Evolutionary conservation across 1,140 invertebrate genomes (phyloP), one percentile per base, ranked within the genome.

Genomic region (Formica exsecta): DNA sequence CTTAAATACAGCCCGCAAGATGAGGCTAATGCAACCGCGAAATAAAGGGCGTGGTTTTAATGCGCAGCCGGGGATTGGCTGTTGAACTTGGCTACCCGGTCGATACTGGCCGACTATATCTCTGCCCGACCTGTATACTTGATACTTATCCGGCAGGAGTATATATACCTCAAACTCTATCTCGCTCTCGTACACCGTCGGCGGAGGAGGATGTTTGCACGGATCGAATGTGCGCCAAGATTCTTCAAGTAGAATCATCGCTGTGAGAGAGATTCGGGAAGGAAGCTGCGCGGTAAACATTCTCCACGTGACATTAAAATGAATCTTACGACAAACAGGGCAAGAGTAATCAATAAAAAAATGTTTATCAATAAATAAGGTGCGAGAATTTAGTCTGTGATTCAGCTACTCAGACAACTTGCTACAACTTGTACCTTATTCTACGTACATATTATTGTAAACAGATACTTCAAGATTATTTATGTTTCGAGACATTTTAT

Each of bases 41-140:
- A 95, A 95, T 95, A 94, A 95, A 95, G 95, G 95, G 95, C 95
- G 95, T 95, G 95, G 95, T 95, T 95, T 95, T 94, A 94, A 93
- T 92, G 93, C 93, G 93, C 92, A 92, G 93, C 86, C 93, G 93
- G 94, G 94, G 95, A 95, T 95, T 95, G 94, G 94, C 93, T 95
- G 93, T 92, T 91, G 91, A 94, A 94, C 92, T 95, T 94, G 94
- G 93, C 92, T 93, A 93, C 91, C 93, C 93, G 95, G 95, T 95
- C 95, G 95, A 95, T 95, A 95, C 92, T 92, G 91, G 93, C 91
- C 92, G 92, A 92, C 93, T 95, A 93, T 94, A 93, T 93, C 93
- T 93, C 93, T 92, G 89, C 89, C 65, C 90, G 90, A 91, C 92
- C 92, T 94, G 94, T 94, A 94, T 92, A 94, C 93, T 93, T 94